phyloP scores from a whole-genome alignment of 2,888 invertebrate species.

The Notodonta ziczac region DNA sequence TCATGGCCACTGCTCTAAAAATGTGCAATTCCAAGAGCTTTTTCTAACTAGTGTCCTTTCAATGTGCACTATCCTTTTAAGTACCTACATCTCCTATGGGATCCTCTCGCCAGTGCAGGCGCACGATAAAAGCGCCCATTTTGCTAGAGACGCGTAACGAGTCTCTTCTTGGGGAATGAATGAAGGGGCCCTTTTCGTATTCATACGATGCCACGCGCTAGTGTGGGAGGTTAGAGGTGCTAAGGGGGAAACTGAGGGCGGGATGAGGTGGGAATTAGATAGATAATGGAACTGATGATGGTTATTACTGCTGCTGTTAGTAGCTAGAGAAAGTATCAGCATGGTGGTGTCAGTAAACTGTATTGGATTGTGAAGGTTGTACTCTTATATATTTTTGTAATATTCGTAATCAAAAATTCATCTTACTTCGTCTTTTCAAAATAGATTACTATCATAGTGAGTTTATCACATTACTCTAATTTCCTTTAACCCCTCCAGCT shows the following conservation, averaged over 20 bases:
- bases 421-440: too few species aligned
- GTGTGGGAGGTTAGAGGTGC: slow-evolving; percentile 15
- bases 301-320: too few species aligned
- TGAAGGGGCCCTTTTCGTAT: slow-evolving; percentile 72
- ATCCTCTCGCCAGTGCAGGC: slow-evolving; percentile 13
- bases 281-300: too few species aligned
- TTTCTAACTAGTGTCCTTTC: not conserved
- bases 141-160: slow-evolving; percentile 65
- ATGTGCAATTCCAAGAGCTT: not conserved
- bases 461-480: too few species aligned
- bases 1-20: too few species aligned
- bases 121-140: slow-evolving; percentile 65
- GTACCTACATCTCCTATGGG: slow-evolving; percentile 26
- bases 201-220: slow-evolving; percentile 63
- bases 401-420: too few species aligned
- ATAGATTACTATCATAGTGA: too few species aligned
- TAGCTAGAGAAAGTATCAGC: too few species aligned
- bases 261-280: not conserved
- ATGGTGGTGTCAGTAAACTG: too few species aligned
- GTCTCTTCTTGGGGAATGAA: slow-evolving; percentile 65
- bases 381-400: too few species aligned
- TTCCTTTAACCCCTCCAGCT: too few species aligned
- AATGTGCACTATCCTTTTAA: slow-evolving; percentile 7
- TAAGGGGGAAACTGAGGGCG: slow-evolving; percentile 29
- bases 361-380: too few species aligned